phyloP scores from a whole-genome alignment of 2,113 vertebrate genomes.

The Peromyscus californicus region DNA sequence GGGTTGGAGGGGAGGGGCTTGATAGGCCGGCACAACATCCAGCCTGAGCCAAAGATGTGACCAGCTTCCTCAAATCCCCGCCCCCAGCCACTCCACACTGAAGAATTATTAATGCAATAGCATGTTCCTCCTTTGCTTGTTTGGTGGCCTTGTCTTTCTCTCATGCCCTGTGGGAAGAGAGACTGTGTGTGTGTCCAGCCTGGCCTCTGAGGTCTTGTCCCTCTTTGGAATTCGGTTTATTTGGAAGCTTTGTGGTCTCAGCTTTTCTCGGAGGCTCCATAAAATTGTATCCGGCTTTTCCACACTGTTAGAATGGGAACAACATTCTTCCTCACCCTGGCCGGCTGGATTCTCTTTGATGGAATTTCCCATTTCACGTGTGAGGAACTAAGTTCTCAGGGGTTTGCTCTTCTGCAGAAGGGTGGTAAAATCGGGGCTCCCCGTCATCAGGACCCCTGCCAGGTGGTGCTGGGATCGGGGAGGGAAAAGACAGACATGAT shows the following conservation, averaged over 20 bases:
- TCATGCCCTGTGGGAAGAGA: not conserved
- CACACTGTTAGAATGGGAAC: not conserved
- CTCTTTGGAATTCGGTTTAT: not conserved
- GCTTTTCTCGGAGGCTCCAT: not conserved
- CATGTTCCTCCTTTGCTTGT: not conserved
- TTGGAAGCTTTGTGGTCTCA: not conserved
- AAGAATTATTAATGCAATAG: not conserved
- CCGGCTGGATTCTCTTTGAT: not conserved
- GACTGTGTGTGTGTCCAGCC: not conserved
- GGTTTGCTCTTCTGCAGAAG: fast-evolving
- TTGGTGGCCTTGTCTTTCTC: not conserved
- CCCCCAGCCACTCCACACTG: not conserved
- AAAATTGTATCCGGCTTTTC: slow-evolving; percentile 18
- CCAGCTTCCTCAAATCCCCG: not conserved
- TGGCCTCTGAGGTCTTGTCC: not conserved
- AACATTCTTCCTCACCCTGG: slow-evolving; percentile 44
- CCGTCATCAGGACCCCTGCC: not conserved
- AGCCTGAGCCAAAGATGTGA: not conserved
- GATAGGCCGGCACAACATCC: not conserved
- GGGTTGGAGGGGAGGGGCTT: not conserved
- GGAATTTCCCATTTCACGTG: not conserved
- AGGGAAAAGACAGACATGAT: not conserved
- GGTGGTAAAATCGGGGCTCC: not conserved
- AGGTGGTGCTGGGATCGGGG: not conserved
- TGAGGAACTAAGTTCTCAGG: not conserved